Base-by-base conservation (phyloP, 1,140 invertebrate genomes). In the Cotesia glomerata region DNA sequence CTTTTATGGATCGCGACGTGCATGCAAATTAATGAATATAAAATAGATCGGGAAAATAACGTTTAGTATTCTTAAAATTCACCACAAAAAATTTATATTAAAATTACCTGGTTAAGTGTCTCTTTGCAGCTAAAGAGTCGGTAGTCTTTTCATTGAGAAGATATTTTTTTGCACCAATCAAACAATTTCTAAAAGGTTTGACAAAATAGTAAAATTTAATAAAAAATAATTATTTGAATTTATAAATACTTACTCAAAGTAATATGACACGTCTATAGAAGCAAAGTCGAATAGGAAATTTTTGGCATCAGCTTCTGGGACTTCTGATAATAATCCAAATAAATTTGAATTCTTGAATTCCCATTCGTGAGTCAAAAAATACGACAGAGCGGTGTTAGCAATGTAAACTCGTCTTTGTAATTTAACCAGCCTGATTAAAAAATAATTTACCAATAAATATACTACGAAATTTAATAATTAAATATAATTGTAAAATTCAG, bases 361-460 rank as follows among this genome's bases (percentile, higher is more conserved):
- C 95, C 95, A 98, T 80, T 95, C 90, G 73, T 94, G 91, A 0
- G 88, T 91, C 0, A 94, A 90, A 78, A 97, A 98, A 78, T 93
- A 94, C 61, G 92, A 87, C 3, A 98, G 78, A 3, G 93, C 94
- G 7, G 86, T 86, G 45, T 93, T 93, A 0, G 95, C 93, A 54
- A 91, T 91, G 77, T 92, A 93, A 7, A 98, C 90, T 74, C 93
- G 92, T 8, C 93, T 88, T 80, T 97, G 95, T 26, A 97, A 84
- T 82, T 91, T 92, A 5, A 95, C 86, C 80, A 95, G 88, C 80
- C 95, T 97, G 78, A 52, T 68, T 14, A 68, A 52, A 45, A 32
- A 11, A 39, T 51, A 18, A 16, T 51, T 5, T 4, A 18, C 4
- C 52, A 54, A 71, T 74, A 13, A 34, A 36, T 14, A 8, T 39